These are phyloP conservation scores for Calypte anna DNA, from an alignment of 2,113 vertebrate species.

Conservation along the genomic window DNA sequence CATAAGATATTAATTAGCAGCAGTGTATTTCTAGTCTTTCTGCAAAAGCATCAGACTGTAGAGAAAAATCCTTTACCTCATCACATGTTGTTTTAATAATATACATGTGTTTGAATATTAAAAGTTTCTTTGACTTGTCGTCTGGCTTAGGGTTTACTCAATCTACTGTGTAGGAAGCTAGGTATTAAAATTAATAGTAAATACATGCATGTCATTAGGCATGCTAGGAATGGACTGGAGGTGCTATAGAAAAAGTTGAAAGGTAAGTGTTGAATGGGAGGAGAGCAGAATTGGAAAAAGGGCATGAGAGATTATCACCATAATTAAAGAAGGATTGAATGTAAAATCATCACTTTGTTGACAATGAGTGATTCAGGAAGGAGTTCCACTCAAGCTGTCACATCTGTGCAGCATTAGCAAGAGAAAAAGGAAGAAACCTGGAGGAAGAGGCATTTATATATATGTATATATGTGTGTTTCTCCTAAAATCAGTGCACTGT, in stretches of 20 bases:
- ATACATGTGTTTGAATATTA: neutral
- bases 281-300: neutral
- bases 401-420: constrained; percentile 28
- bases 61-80: neutral
- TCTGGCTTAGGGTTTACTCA: neutral
- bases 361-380: neutral
- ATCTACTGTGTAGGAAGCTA: neutral
- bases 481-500: neutral
- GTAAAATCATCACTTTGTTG: neutral
- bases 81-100: neutral
- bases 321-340: neutral
- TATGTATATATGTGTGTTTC: neutral
- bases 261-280: neutral
- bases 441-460: neutral
- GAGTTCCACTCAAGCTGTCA: neutral
- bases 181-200: neutral
- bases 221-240: neutral
- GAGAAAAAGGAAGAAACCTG: neutral
- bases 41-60: neutral
- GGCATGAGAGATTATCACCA: neutral
- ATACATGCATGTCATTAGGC: neutral
- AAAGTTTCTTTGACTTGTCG: neutral
- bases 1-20: neutral
- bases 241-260: neutral
- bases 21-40: neutral